Base-by-base conservation (phyloP, 2,888 invertebrate genomes). In the Pristionchus japonicus region DNA sequence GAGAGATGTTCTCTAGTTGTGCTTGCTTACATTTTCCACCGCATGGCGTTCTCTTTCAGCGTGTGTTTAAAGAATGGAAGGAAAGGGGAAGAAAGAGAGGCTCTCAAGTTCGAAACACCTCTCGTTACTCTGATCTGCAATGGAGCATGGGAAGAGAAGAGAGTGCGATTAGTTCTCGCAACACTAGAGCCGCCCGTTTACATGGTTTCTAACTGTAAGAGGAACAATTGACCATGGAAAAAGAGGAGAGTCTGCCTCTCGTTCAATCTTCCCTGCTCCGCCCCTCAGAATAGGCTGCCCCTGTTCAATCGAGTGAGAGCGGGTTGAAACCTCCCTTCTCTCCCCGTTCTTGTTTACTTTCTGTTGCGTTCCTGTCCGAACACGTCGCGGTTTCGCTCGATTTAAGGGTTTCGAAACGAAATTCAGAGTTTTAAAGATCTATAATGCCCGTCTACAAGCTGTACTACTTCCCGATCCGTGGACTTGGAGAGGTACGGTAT, bases 401-500 rank as follows among this genome's bases (percentile, higher is more conserved):
- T 57, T 57, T n/a, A 2, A 23, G 9, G 0, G 6, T 57, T 57
- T 57, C 23, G 9, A n/a, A 15, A 15, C 52, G 52, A 7, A n/a
- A 6, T n/a, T 57, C 4, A 3, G n/a, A n/a, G 20, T n/a, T 1
- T 67, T 34, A 31, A 17, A 34, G 17, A 17, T 43, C 43, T 11
- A 40, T 2, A 3, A 77, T 77, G 77, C 77, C 40, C n/a, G 77
- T 77, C 57, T 83, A 83, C 83, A 83, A 83, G 83, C 83, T 83
- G 57, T 23, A 83, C 52, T 83, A 83, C 57, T 83, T 83, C 34
- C 11, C 13, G 7, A 31, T 52, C 23, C 83, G 83, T 27, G 83
- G 49, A n/a, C 83, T 83, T 17, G 83, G 83, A 49, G 83, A 83
- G 52, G 52, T 82, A 34, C 47, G 34, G 37, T 34, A 70, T 13